Conservation (phyloP, 2,797 vertebrate genomes). For the Pipistrellus nathusii region DNA sequence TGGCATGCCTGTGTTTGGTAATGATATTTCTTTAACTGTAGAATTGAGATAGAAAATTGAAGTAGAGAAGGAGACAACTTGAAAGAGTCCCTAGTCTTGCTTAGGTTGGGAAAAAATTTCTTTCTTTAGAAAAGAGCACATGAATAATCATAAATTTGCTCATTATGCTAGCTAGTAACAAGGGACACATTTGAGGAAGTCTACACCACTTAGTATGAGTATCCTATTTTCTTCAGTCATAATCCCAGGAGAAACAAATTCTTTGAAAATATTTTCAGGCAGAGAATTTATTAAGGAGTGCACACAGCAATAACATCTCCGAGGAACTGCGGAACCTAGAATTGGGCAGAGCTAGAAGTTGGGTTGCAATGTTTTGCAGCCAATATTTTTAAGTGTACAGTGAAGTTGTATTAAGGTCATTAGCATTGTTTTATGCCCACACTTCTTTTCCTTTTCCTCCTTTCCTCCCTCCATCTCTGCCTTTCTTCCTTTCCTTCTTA, state of each 20-base stretch:
- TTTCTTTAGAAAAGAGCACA: not conserved
- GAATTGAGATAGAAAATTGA: not conserved
- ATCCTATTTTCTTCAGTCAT: not conserved
- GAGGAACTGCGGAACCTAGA: not conserved
- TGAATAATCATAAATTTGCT: not conserved
- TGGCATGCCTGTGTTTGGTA: not conserved
- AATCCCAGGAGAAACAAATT: not conserved
- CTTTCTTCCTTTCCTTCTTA: not conserved
- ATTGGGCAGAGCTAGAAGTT: not conserved
- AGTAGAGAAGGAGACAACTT: not conserved
- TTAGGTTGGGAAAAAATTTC: not conserved
- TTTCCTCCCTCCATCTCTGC: not conserved
- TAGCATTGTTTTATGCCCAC: not conserved
- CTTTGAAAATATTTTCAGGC: not conserved
- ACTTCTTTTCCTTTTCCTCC: not conserved
- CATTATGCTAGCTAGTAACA: not conserved
- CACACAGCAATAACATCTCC: not conserved
- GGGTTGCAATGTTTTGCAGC: not conserved
- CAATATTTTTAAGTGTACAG: not conserved
- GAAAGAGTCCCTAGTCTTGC: not conserved
- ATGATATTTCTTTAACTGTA: not conserved
- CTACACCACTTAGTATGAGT: not conserved
- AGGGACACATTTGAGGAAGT: not conserved
- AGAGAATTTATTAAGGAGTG: not conserved
- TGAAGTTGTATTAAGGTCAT: not conserved